phyloP scores from a whole-genome alignment of 2,797 vertebrate genomes.

The Gephyroberyx darwinii region DNA sequence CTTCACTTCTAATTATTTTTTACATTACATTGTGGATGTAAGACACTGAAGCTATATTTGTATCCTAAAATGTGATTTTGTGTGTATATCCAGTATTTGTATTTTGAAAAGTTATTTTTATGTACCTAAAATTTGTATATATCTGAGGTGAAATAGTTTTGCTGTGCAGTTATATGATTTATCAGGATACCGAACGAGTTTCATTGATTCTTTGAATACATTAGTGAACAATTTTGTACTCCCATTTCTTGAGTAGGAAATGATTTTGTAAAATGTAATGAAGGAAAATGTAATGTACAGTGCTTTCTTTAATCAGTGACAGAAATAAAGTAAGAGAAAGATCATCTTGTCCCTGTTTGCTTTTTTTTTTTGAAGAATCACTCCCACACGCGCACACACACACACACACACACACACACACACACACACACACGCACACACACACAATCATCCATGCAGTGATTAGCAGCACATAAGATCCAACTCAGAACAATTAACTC shows the following conservation, averaged over 20 bases:
- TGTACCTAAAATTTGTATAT: constrained; percentile 59
- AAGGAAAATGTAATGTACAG: constrained; percentile 31
- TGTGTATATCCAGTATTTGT: constrained; percentile 54
- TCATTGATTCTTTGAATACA: constrained; percentile 48
- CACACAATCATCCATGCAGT: no score
- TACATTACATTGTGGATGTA: constrained; percentile 54
- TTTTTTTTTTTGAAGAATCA: background rate
- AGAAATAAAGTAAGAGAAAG: constrained; percentile 54
- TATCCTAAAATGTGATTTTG: constrained; percentile 83
- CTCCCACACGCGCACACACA: background rate
- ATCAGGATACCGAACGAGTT: constrained; percentile 51
- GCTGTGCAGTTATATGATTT: constrained; percentile 46
- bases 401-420: background rate
- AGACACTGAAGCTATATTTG: constrained; percentile 78
- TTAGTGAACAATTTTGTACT: constrained; percentile 46
- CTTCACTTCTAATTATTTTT: constrained; percentile 51
- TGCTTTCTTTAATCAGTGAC: constrained; percentile 29
- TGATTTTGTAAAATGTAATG: constrained; percentile 48
- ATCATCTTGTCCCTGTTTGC: background rate
- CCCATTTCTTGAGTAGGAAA: constrained; percentile 31
- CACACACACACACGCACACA: background rate
- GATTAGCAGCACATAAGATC: background rate
- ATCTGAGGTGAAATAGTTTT: constrained; percentile 55
- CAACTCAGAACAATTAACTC: background rate
- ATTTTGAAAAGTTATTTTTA: constrained; percentile 51